Evolutionary conservation across 2,113 vertebrate genomes (phyloP).

Genomic region (Prietella phreatophila): DNA sequence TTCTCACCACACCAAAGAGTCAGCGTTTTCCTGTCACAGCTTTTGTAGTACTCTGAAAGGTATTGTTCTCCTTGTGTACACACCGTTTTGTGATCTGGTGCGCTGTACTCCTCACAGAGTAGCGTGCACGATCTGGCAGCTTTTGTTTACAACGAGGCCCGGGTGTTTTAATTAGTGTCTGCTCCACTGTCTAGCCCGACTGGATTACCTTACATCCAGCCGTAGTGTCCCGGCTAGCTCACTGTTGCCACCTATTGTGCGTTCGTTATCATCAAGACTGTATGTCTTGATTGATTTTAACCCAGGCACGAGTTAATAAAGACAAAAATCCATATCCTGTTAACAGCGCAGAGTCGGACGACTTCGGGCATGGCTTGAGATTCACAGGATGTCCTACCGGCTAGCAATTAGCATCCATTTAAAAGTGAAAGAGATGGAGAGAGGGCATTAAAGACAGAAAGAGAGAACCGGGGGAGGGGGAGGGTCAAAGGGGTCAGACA

Average conservation of each 20-base stretch:
- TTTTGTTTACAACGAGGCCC: slow-evolving; percentile 31
- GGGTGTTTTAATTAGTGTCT: slow-evolving; percentile 29
- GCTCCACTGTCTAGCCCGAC: neutral
- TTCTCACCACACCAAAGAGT: slow-evolving; percentile 51
- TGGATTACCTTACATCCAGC: neutral
- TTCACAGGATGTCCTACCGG: slow-evolving; percentile 18
- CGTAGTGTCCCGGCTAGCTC: slow-evolving; percentile 39
- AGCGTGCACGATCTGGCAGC: neutral
- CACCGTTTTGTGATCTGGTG: neutral
- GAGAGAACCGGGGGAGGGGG: slow-evolving; percentile 46
- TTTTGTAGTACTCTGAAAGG: slow-evolving; percentile 47
- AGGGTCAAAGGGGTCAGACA: slow-evolving; percentile 58
- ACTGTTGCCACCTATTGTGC: slow-evolving; percentile 61
- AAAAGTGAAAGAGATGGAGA: slow-evolving; percentile 54
- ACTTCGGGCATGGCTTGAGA: slow-evolving; percentile 33
- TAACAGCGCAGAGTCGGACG: neutral
- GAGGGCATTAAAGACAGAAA: slow-evolving; percentile 36
- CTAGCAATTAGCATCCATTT: slow-evolving; percentile 52
- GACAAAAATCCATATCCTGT: slow-evolving; percentile 2
- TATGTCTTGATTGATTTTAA: neutral
- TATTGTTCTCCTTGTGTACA: slow-evolving; percentile 27
- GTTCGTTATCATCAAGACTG: neutral
- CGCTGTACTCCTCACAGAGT: neutral
- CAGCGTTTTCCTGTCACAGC: slow-evolving; percentile 53
- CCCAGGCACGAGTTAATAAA: neutral